These are phyloP conservation scores for Phyto melanocephala DNA, from an alignment of 2,888 invertebrate species.

Conservation along the genomic window DNA sequence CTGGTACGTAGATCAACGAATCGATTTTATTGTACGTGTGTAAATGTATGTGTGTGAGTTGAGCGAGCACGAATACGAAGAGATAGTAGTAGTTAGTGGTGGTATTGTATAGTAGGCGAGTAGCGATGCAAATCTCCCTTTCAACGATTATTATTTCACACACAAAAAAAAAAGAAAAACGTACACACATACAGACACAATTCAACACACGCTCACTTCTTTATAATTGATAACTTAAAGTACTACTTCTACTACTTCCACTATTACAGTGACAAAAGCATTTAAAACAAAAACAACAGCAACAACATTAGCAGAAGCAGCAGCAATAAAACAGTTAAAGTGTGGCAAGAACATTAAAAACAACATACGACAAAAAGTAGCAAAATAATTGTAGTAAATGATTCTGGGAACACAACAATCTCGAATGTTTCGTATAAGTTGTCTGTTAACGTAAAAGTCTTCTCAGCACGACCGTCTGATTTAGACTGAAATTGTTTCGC, in stretches of 20 bases:
- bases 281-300: conserved; percentile 17
- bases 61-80: conserved; percentile 54
- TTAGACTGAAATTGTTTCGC: conserved; percentile 79
- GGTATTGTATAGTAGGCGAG: conserved; percentile 37
- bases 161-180: too few species aligned
- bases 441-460: conserved; percentile 75
- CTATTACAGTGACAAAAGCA: conserved; percentile 22
- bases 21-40: conserved; percentile 44
- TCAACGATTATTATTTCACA: conserved; percentile 31
- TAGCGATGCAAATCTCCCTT: conserved; percentile 44
- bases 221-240: conserved; percentile 41
- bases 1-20: conserved; percentile 53
- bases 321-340: conserved; percentile 20
- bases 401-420: conserved; percentile 48
- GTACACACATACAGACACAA: not conserved
- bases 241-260: conserved; percentile 11
- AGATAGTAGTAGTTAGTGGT: conserved; percentile 56
- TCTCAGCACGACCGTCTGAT: conserved; percentile 79
- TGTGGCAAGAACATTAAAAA: conserved; percentile 42
- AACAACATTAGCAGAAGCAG: not conserved
- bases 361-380: conserved; percentile 26
- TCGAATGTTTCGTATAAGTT: conserved; percentile 42
- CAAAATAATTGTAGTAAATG: conserved; percentile 3
- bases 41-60: conserved; percentile 18
- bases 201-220: conserved; percentile 5